Evolutionary conservation across 2,113 vertebrate genomes (phyloP).

Genomic region (Sakesphorus luctuosus): DNA sequence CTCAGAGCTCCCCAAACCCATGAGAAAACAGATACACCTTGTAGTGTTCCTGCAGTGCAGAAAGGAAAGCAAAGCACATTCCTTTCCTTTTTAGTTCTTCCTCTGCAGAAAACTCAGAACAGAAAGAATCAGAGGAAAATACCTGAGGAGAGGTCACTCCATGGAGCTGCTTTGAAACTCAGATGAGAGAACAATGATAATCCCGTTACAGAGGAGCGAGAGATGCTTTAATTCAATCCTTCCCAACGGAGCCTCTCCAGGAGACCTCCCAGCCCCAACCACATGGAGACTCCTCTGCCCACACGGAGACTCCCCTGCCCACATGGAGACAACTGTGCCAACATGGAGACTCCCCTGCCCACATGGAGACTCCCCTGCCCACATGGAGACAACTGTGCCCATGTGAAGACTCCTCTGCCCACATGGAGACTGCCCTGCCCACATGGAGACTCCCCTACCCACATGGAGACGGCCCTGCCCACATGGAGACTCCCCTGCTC

Average conservation of each 20-base stretch:
- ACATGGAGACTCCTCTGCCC: not conserved
- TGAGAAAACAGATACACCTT: not conserved
- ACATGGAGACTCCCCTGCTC: too few species aligned
- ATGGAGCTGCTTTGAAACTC: slow-evolving; percentile 2
- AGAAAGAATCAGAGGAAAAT: slow-evolving; percentile 4
- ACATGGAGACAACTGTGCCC: too few species aligned
- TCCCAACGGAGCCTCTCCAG: not conserved
- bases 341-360: not conserved
- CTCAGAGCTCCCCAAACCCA: not conserved
- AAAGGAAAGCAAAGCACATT: not conserved
- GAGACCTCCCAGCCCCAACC: not conserved
- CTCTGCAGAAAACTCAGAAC: not conserved
- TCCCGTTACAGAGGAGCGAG: not conserved
- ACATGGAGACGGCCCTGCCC: too few species aligned
- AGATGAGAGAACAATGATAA: not conserved
- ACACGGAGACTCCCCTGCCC: too few species aligned
- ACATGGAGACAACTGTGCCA: not conserved
- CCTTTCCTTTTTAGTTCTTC: not conserved
- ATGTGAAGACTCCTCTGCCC: not conserved
- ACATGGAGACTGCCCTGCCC: not conserved
- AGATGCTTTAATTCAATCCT: not conserved
- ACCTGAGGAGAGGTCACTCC: slow-evolving; percentile 24
- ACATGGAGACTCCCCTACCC: not conserved
- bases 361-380: not conserved
- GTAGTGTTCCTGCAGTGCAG: not conserved